phyloP scores from a whole-genome alignment of 2,888 invertebrate genomes.

The Pseudanteris insignis region DNA sequence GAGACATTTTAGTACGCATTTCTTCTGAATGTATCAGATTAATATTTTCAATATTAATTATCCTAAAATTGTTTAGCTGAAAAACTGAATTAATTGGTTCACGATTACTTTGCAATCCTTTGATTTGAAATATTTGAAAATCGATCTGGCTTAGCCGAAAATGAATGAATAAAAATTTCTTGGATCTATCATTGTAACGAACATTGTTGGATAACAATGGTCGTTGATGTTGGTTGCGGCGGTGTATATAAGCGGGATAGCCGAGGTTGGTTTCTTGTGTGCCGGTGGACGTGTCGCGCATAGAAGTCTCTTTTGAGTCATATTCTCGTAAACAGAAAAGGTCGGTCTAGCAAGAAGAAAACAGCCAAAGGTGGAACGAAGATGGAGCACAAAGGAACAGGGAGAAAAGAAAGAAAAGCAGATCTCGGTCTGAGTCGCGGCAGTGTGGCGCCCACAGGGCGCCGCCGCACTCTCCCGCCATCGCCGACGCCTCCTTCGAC shows the following conservation, averaged over 20 bases:
- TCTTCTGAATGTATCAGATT: too few relatives aligned
- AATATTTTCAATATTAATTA: too few relatives aligned
- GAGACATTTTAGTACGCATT: too few relatives aligned
- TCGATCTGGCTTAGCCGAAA: background rate
- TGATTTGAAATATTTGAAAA: background rate
- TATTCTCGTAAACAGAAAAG: conserved; percentile 44
- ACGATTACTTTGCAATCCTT: too few relatives aligned
- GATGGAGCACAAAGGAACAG: conserved; percentile 15
- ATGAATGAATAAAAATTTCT: background rate
- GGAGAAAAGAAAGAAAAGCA: conserved; percentile 41
- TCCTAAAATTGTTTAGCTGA: too few relatives aligned
- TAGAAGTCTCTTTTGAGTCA: conserved; percentile 42
- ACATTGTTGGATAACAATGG: conserved; percentile 29
- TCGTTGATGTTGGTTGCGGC: conserved; percentile 23
- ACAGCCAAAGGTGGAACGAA: conserved; percentile 29
- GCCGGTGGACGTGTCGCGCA: conserved; percentile 41
- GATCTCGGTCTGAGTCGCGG: conserved; percentile 46
- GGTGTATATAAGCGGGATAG: conserved; percentile 19
- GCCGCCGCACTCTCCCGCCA: conserved; percentile 47
- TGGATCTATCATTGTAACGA: conserved; percentile 3
- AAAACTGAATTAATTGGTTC: too few relatives aligned
- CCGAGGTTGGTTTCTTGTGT: conserved; percentile 33
- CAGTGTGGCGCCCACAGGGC: conserved; percentile 48
- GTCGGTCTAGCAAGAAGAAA: conserved; percentile 39
- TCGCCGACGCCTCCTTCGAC: conserved; percentile 44